Evolutionary conservation across 2,797 vertebrate genomes (phyloP).

Genomic region (Hypotaenidia okinawae): DNA sequence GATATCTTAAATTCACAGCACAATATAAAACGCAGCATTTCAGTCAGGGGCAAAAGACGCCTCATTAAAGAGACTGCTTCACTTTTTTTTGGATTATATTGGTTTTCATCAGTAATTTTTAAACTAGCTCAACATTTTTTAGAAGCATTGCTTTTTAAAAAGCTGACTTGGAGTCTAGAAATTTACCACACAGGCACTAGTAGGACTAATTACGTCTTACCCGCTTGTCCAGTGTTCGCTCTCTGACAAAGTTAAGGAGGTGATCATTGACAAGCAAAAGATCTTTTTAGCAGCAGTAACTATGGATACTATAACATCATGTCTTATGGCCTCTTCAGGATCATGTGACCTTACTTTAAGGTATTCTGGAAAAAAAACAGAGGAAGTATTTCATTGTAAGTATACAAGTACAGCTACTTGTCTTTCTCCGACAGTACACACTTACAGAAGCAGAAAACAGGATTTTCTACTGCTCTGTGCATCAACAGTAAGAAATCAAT

Average conservation of each 20-base stretch:
- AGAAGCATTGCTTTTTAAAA: neutral
- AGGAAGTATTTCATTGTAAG: neutral
- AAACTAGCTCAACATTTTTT: neutral
- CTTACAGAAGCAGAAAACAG: neutral
- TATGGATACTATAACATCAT: constrained; percentile 98
- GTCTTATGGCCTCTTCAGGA: constrained; percentile 96
- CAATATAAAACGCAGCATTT: neutral
- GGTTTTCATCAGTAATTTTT: neutral
- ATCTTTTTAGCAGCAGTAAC: constrained; percentile 97
- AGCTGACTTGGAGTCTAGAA: neutral
- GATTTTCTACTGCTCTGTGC: neutral
- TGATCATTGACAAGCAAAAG: constrained; percentile 94
- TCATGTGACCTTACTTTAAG: constrained; percentile 97
- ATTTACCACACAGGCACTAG: neutral
- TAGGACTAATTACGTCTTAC: constrained; percentile 77
- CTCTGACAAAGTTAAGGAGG: constrained; percentile 95
- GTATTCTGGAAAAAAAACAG: constrained; percentile 80
- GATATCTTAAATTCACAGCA: neutral
- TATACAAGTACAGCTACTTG: neutral
- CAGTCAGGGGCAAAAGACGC: neutral
- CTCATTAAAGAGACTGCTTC: neutral
- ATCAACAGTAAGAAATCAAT: neutral
- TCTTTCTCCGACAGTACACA: neutral
- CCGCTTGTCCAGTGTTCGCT: constrained; percentile 95
- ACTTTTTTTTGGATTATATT: neutral